Conservation (phyloP, 2,888 invertebrate species). For the Coenonympha arcania region DNA sequence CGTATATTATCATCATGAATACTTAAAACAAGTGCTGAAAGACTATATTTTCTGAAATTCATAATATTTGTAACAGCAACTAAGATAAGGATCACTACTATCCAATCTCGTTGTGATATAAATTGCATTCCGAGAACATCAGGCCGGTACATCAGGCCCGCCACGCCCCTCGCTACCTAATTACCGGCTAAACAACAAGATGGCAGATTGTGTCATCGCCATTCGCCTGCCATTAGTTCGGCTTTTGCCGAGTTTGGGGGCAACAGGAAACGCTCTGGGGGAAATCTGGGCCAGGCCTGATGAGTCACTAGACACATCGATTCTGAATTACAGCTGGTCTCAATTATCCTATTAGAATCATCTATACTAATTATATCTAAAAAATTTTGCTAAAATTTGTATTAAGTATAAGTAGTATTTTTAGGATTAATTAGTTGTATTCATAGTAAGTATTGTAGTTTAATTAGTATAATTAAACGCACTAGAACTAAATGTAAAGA, state of each 20-base stretch:
- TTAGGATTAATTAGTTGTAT: too few species aligned
- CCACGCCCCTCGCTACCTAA: slow-evolving; percentile 17
- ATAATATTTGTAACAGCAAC: background rate
- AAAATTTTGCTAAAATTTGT: too few species aligned
- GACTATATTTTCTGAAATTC: background rate
- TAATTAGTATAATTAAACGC: too few species aligned
- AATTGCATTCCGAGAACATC: slow-evolving; percentile 10
- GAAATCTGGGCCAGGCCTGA: slow-evolving; percentile 26
- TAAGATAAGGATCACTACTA: slow-evolving; percentile 1
- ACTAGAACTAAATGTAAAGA: too few species aligned
- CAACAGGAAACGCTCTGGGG: slow-evolving; percentile 28
- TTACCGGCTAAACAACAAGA: slow-evolving; percentile 21
- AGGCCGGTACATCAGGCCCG: too few species aligned
- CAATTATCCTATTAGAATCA: slow-evolving; percentile 14
- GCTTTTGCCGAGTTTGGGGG: slow-evolving; percentile 24
- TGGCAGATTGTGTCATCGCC: slow-evolving; percentile 27
- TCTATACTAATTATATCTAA: too few species aligned
- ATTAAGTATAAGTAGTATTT: too few species aligned
- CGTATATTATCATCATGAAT: too few species aligned
- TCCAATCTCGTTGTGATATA: slow-evolving; percentile 3
- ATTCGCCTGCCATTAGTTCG: slow-evolving; percentile 27
- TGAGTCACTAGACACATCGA: slow-evolving; percentile 21
- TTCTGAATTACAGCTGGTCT: slow-evolving; percentile 15
- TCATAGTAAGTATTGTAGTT: too few species aligned
- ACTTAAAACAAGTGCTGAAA: too few species aligned